phyloP scores from a whole-genome alignment of 2,797 vertebrate species.

The Discoglossus pictus region DNA sequence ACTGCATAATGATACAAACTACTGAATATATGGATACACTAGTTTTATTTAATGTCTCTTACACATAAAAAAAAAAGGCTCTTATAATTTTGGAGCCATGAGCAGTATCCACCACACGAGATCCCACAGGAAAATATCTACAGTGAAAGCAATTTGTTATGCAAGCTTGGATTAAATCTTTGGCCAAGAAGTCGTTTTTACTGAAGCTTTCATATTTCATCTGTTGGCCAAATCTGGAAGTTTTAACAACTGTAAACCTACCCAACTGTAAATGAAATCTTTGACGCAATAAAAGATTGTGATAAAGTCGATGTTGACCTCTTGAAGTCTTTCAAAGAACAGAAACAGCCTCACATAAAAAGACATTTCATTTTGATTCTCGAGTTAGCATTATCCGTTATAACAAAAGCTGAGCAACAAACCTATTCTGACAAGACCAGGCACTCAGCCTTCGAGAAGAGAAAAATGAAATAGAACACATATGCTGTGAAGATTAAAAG shows the following conservation, averaged over 20 bases:
- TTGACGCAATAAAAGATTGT: conserved; percentile 1
- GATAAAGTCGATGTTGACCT: conserved; percentile 4
- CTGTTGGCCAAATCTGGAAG: conserved; percentile 12
- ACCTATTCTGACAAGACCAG: conserved; percentile 45
- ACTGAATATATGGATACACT: background rate
- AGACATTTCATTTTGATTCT: background rate
- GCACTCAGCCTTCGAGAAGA: conserved; percentile 18
- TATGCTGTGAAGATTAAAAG: conserved; percentile 15
- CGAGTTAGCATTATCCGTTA: background rate
- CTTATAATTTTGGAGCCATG: background rate
- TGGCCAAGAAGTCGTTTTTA: conserved; percentile 8
- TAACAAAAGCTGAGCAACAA: conserved; percentile 18
- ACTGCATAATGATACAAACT: background rate
- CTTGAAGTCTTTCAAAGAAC: background rate
- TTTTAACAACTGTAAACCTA: conserved; percentile 18
- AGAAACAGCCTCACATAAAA: background rate
- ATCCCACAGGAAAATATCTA: conserved; percentile 24
- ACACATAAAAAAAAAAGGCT: background rate
- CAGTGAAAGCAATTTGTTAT: conserved; percentile 28
- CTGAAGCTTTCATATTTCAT: conserved; percentile 30
- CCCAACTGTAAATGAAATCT: conserved; percentile 11
- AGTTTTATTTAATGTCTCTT: background rate
- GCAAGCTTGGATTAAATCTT: conserved; percentile 18
- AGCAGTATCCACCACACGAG: background rate
- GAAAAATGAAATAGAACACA: conserved; percentile 19